Conservation (phyloP, 1,140 invertebrate genomes). For the Arctopsyche grandis region DNA sequence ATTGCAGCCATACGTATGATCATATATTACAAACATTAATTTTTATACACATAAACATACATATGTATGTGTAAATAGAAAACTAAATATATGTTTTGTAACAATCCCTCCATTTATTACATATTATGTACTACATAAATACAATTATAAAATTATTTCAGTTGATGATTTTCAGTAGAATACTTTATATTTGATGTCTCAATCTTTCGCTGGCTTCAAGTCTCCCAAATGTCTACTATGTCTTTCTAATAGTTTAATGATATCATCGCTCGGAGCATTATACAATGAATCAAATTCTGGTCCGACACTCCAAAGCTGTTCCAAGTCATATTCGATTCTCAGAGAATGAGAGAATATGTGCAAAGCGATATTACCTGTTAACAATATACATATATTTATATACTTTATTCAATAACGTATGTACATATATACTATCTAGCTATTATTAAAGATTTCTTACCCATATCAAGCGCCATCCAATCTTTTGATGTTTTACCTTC, state of each 20-base stretch:
- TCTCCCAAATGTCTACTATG: constrained; percentile 71
- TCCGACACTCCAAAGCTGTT: constrained; percentile 90
- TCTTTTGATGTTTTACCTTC: constrained; percentile 80
- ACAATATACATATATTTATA: no score
- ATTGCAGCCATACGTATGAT: no score
- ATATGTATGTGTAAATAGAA: no score
- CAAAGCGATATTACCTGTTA: constrained; percentile 87
- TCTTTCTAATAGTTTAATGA: constrained; percentile 70
- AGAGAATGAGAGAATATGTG: constrained; percentile 83
- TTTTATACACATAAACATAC: no score
- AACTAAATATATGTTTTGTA: no score
- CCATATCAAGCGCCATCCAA: constrained; percentile 93
- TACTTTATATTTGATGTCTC: neutral
- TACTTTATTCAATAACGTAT: neutral
- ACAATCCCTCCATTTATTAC: no score
- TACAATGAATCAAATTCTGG: constrained; percentile 78
- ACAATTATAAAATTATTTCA: no score
- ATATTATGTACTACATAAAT: no score
- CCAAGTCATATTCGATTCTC: constrained; percentile 84
- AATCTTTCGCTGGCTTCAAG: constrained; percentile 65
- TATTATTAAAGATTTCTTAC: constrained; percentile 62
- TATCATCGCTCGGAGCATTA: constrained; percentile 68
- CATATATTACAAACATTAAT: no score
- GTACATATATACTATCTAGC: no score
- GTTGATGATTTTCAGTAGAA: no score